phyloP scores from a whole-genome alignment of 2,113 vertebrate genomes.

The Anthoscopus minutus region DNA sequence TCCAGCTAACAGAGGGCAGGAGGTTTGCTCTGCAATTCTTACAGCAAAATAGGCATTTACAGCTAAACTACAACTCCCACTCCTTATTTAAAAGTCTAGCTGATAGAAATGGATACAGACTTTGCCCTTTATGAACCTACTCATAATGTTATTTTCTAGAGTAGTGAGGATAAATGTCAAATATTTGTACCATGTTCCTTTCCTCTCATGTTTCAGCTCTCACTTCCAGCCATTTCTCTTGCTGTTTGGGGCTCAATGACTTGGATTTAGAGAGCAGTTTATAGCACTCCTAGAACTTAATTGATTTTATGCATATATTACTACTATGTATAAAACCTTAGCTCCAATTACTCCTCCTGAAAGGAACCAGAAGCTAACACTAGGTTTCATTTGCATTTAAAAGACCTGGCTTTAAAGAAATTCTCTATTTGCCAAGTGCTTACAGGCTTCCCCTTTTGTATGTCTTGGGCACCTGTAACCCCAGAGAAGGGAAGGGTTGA shows the following conservation, averaged over 20 bases:
- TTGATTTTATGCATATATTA: background rate
- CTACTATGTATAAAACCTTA: background rate
- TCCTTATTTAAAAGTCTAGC: background rate
- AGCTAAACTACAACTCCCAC: background rate
- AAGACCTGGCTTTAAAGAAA: background rate
- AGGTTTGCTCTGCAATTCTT: background rate
- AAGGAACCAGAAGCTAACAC: background rate
- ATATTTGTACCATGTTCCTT: background rate
- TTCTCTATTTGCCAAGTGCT: background rate
- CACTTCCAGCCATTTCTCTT: background rate
- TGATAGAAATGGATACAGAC: background rate
- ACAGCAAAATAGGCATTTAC: background rate
- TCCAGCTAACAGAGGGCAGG: background rate
- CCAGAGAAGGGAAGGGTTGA: background rate
- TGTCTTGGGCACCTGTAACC: background rate
- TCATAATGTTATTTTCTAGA: background rate
- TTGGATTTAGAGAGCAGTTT: background rate
- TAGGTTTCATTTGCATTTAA: conserved; percentile 33
- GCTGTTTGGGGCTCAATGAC: background rate
- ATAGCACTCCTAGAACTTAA: background rate
- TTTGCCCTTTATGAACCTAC: background rate
- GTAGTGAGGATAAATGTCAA: background rate
- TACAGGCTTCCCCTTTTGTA: background rate
- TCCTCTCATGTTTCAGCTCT: background rate
- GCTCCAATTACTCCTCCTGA: background rate